These are phyloP conservation scores for Anneissia japonica DNA, from an alignment of 35 echinoderm and acorn worm genomes.

Conservation along the genomic window DNA sequence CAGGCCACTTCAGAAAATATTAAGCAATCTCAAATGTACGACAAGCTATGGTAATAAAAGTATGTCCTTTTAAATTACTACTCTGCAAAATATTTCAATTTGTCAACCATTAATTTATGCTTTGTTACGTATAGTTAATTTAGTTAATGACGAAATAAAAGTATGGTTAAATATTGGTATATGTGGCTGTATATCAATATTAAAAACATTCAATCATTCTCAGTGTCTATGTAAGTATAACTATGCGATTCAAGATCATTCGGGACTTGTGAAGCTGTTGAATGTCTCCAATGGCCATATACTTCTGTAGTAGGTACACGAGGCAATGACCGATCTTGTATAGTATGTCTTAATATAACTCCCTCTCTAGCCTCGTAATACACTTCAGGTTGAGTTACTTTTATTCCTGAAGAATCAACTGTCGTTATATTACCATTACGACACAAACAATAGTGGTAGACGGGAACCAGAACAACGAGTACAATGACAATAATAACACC, in stretches of 20 bases:
- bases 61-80: too few relatives aligned
- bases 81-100: too few relatives aligned
- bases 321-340: not conserved
- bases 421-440: not conserved
- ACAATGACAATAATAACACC: not conserved
- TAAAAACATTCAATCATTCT: too few relatives aligned
- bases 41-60: too few relatives aligned
- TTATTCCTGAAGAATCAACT: not conserved
- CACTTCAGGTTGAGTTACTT: not conserved
- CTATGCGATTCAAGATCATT: not conserved
- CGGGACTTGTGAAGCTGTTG: not conserved
- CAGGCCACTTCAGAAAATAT: too few relatives aligned
- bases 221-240: not conserved
- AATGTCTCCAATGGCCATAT: not conserved
- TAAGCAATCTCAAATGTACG: too few relatives aligned
- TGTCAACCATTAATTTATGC: too few relatives aligned
- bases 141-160: too few relatives aligned
- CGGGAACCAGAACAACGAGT: not conserved
- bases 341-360: not conserved
- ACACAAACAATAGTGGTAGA: not conserved
- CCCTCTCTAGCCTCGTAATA: not conserved
- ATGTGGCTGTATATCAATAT: too few relatives aligned
- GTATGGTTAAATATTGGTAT: too few relatives aligned
- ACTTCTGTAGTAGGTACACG: slow-evolving; percentile 1
- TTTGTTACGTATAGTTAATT: too few relatives aligned